Evolutionary conservation across 2,888 invertebrate genomes (phyloP), one percentile per base, ranked within the genome.

Genomic region (Drosophila prolongata): DNA sequence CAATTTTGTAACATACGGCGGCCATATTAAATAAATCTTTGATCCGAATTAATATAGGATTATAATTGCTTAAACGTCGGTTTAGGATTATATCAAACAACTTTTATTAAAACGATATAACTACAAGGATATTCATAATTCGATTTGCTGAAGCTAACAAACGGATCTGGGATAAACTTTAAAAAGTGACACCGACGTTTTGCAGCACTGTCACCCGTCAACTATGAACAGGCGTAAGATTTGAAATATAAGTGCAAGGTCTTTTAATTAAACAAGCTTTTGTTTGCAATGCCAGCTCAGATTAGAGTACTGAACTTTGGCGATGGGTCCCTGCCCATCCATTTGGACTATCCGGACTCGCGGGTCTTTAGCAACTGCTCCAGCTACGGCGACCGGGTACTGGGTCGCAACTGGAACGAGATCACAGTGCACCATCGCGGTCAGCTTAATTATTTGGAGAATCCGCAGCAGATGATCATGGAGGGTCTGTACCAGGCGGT

Each of bases 401-500:
- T 89, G 57, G 87, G 82, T 35, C 58, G 77, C 34, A 80, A 84
- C 3, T 91, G 91, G 91, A 89, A 91, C 55, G 87, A 90, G 55
- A 76, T 91, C 30, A 43, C 76, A 2, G 83, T 91, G 3, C 76
- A 88, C 37, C 91, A 91, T 58, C 70, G 78, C 16, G 89, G 87
- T 0, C 81, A 77, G 46, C 53, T 87, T 0, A 61, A 75, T 8
- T 89, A 72, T 5, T 43, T 76, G 16, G 3, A 11, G 6, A 76
- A 87, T 44, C 75, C 83, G 0, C 76, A 81, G 11, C 59, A 81
- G 16, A 10, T 83, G 6, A 82, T 91, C 1, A 37, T 91, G 0
- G 84, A 87, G 19, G 86, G 78, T 0, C 62, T 91, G 16, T 91
- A 82, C 44, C 79, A 84, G 30, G 79, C 78, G 0, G 70, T 91